Evolutionary conservation across 2,888 invertebrate species (phyloP).

Genomic region (Tetragonula carbonaria): DNA sequence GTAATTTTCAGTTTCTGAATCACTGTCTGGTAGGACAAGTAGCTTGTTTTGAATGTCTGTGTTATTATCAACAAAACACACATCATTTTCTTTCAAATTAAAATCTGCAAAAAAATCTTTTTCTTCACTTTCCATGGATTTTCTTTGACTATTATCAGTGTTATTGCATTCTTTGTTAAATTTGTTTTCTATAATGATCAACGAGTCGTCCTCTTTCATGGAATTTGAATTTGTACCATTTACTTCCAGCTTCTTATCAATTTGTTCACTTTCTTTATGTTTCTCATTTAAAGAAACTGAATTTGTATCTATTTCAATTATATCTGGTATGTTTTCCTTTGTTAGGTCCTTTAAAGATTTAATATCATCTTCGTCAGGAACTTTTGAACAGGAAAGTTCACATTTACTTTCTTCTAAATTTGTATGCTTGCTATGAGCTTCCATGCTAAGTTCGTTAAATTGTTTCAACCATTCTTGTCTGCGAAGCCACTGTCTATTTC

Average conservation of each 20-base stretch:
- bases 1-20: slow-evolving; percentile 87
- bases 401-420: slow-evolving; percentile 12
- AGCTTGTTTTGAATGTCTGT: slow-evolving; percentile 82
- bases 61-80: slow-evolving; percentile 63
- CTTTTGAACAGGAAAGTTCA: not conserved
- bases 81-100: slow-evolving; percentile 35
- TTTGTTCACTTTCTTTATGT: slow-evolving; percentile 13
- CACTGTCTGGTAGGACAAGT: slow-evolving; percentile 88
- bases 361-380: not conserved
- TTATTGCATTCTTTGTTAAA: slow-evolving; percentile 57
- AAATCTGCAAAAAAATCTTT: slow-evolving; percentile 33
- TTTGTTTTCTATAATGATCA: slow-evolving; percentile 68
- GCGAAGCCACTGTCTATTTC: slow-evolving; percentile 87
- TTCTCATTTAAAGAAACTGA: slow-evolving; percentile 13
- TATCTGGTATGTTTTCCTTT: slow-evolving; percentile 13
- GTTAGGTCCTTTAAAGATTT: not conserved
- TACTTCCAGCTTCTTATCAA: slow-evolving; percentile 39
- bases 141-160: slow-evolving; percentile 67
- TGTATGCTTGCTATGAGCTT: slow-evolving; percentile 55
- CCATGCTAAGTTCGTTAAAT: slow-evolving; percentile 73
- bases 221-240: slow-evolving; percentile 73
- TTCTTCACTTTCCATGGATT: slow-evolving; percentile 64
- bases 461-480: slow-evolving; percentile 86
- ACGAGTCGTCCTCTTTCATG: slow-evolving; percentile 76
- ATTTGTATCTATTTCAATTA: slow-evolving; percentile 48